Evolutionary conservation across 1,140 invertebrate species (phyloP), one percentile per base, ranked within the genome.

Genomic region (Ostrea edulis): DNA sequence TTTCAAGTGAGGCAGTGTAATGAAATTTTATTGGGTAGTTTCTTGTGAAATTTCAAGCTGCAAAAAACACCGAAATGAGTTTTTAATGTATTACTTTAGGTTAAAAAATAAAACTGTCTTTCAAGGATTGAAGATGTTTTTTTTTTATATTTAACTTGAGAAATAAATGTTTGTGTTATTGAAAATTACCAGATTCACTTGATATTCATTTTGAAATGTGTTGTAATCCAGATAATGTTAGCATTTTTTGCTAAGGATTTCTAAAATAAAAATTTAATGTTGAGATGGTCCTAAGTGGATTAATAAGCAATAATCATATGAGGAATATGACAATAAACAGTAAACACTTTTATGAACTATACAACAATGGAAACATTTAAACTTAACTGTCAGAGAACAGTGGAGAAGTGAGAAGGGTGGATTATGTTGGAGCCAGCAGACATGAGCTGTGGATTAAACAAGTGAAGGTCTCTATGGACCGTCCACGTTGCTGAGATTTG

Each of bases 351-450:
- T 71, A 25, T 71, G 68, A 71, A 71, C 12, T 25, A 29, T 25
- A 25, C 14, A 71, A 58, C 55, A 58, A 71, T 12, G 68, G 14
- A 71, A 14, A 71, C 22, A 25, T 35, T 12, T 29, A 44, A 71
- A 71, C 68, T 25, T 62, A 25, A 25, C 68, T 71, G 68, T 71
- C 68, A 71, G 68, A 35, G 25, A 35, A 71, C 22, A 71, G 68
- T 71, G 22, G 29, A 71, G 29, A 71, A 71, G 68, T 71, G 68
- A 71, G 68, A 71, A 71, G 22, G 68, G n/a, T 35, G 68, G 68
- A 71, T 71, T 71, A 71, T 29, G 14, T 71, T 9, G 68, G 68
- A 71, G 68, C 68, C 68, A 35, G 29, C 22, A 25, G 68, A 71
- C 68, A 29, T 25, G 68, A 71, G 22, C 22, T 25, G 8, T 9